phyloP scores from a whole-genome alignment of 2,797 vertebrate species.

The Philypnodon macrostomus region DNA sequence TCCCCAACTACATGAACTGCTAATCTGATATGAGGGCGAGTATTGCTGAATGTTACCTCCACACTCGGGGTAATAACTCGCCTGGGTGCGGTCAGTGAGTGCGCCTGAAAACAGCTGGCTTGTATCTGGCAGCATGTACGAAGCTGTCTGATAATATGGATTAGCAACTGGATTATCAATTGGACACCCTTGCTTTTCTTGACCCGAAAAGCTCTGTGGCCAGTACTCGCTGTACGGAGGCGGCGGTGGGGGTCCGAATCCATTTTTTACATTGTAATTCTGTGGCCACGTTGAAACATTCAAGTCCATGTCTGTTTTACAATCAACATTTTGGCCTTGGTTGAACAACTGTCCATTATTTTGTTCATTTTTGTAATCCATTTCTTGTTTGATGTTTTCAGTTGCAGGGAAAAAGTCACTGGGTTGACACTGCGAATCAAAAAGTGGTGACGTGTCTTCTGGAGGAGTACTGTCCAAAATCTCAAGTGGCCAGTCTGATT shows the following conservation, averaged over 20 bases:
- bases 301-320: neutral
- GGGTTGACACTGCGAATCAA: neutral
- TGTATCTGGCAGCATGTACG: neutral
- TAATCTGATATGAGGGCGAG: neutral
- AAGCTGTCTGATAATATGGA: conserved; percentile 13
- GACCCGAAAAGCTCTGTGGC: neutral
- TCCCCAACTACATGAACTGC: neutral
- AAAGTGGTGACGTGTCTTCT: neutral
- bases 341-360: neutral
- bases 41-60: neutral
- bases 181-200: neutral
- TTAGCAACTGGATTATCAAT: neutral
- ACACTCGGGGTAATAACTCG: neutral
- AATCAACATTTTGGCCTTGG: neutral
- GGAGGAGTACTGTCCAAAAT: neutral
- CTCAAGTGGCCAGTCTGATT: conserved; percentile 3
- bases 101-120: too few relatives aligned
- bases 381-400: neutral
- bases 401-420: neutral
- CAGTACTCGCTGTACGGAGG: neutral
- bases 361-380: neutral
- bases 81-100: neutral
- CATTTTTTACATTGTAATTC: neutral
- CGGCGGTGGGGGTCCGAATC: neutral
- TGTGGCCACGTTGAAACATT: neutral